Base-by-base conservation (phyloP, 2,797 vertebrate species). In the Alcedo quadribrachys region DNA sequence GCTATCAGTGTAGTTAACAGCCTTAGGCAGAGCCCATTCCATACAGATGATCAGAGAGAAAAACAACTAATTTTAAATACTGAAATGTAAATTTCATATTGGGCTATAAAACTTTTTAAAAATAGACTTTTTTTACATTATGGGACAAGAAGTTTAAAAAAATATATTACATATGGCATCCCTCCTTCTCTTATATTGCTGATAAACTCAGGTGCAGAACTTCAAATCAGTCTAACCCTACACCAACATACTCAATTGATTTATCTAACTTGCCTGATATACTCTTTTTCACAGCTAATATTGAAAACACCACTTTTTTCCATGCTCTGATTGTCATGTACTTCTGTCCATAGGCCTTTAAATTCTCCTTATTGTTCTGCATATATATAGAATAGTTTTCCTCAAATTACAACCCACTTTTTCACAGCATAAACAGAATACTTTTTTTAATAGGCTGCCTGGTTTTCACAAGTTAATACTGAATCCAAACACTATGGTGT, bases 1-100 rank as follows among this genome's bases (percentile, higher is more conserved):
- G 62, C 21, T 53, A 9, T 50, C 21, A 30, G 22, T 25, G 46
- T 5, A 32, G 42, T n/a, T 35, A 77, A 53, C 37, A 71, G 67
- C 27, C 28, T 74, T 40, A 13, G 30, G 73, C 30, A 87, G 60
- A 89, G 55, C 7, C 27, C 57, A 28, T 22, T 75, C 69, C 40
- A 19, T 12, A 33, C 0, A 53, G 35, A 53, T 5, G 11, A 43
- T 0, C 1, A 67, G 24, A 83, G 16, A 14, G 21, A 69, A 89
- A 91, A 73, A 6, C 0, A 2, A 6, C 15, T 62, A 79, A 24
- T 3, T 54, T 17, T 78, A 83, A 83, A 17, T 33, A 73, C 80
- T 5, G 11, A 53, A 53, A 33, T 22, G 74, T 45, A 73, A 33
- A 62, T 75, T 55, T 61, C 42, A 42, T 5, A 5, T 22, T 55